These are phyloP conservation scores for Mechanitis messenoides DNA, from an alignment of 2,888 invertebrate species.

Conservation along the genomic window DNA sequence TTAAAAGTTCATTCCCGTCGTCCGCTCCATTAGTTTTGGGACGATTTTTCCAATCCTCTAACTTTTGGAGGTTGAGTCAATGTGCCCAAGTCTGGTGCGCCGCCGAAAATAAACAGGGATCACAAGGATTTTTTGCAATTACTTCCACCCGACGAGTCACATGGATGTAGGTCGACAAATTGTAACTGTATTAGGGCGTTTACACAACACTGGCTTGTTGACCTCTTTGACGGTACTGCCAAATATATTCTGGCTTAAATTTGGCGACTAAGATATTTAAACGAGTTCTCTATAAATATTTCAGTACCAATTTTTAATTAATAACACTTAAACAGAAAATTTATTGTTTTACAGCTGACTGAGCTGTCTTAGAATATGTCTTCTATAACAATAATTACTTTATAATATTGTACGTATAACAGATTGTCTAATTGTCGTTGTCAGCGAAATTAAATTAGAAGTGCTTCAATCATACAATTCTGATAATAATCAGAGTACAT, in stretches of 20 bases:
- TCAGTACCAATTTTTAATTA: conserved; percentile 19
- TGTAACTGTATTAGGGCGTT: conserved; percentile 30
- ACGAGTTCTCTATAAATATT: conserved; percentile 20
- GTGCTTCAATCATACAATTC: not conserved
- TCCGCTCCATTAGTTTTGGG: conserved; percentile 63
- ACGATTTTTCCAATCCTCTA: conserved; percentile 54
- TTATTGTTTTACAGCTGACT: not conserved
- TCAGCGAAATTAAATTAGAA: not conserved
- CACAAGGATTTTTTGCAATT: conserved; percentile 43
- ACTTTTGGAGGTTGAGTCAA: conserved; percentile 43
- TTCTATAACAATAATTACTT: not conserved
- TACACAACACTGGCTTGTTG: conserved; percentile 27
- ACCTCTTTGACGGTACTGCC: conserved; percentile 27
- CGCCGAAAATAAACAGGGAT: conserved; percentile 55
- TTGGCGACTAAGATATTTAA: conserved; percentile 21
- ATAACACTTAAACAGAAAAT: conserved; percentile 13
- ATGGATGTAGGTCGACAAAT: conserved; percentile 22
- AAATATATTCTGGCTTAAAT: conserved; percentile 25
- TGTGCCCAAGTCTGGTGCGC: conserved; percentile 39
- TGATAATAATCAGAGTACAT: not conserved
- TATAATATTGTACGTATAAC: not conserved
- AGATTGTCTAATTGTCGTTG: not conserved
- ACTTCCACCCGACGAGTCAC: conserved; percentile 24
- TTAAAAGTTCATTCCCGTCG: conserved; percentile 58
- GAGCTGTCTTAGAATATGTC: not conserved